Base-by-base conservation (phyloP, 2,797 vertebrate genomes). In the Buceros bicornis region DNA sequence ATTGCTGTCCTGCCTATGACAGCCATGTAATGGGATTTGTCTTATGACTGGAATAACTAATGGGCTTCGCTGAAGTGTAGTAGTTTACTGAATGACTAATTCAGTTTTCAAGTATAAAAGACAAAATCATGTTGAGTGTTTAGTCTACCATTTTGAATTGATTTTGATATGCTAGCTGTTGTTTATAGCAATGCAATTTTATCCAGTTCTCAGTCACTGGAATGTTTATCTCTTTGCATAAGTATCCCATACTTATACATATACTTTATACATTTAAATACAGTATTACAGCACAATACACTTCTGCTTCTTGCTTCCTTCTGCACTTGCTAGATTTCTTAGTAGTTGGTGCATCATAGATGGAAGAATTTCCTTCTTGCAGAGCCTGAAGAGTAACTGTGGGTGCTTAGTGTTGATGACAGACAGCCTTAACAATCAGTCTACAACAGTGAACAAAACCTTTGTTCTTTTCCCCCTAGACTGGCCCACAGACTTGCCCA, bases 1-100 rank as follows among this genome's bases (percentile, higher is more conserved):
- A 0, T 40, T 84, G 62, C n/a, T 81, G 3, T 82, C 56, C 61
- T 92, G 80, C 48, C 53, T 78, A 0, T 54, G 37, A 72, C 64
- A 93, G 66, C 62, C 60, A 6, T 35, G 54, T 83, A 79, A 79
- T 84, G 70, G 67, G 62, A 83, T 90, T 93, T 84, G 65, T 54
- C 61, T 93, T 93, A 33, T 65, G 87, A 90, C 50, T 88, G 83
- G 73, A 90, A 58, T 90, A 94, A 78, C 33, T 72, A 86, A 79
- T 89, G 61, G 82, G 31, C 47, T 67, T 92, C 74, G 90, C 79
- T 69, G 42, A 87, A 83, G 57, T 73, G 16, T 85, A 37, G 54
- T 42, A 77, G 82, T 66, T 88, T 57, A 51, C 11, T 22, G 80
- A 96, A 79, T 91, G 82, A 65, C 64, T 96, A 87, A 90, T 57